Conservation (phyloP, 2,888 invertebrate genomes). For the Helleia helle region DNA sequence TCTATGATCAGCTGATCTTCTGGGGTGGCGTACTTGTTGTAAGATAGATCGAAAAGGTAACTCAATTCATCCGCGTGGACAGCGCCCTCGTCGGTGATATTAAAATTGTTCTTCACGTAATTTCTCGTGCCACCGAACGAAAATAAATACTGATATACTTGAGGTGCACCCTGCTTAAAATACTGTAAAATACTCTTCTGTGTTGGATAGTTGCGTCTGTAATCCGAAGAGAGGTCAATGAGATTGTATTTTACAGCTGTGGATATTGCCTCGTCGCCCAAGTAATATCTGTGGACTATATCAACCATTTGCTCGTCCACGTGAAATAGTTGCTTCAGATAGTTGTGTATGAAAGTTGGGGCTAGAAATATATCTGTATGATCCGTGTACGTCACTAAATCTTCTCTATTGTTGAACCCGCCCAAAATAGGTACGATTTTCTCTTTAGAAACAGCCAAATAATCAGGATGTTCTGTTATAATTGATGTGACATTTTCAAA, state of each 20-base stretch:
- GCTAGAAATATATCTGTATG: neutral
- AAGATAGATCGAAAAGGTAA: slow-evolving; percentile 6
- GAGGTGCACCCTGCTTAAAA: neutral
- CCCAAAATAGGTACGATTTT: neutral
- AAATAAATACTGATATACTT: slow-evolving; percentile 7
- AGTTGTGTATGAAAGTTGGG: neutral
- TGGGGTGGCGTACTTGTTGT: neutral
- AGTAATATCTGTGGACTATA: slow-evolving; percentile 1
- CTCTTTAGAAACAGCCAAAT: neutral
- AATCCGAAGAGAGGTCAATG: slow-evolving; percentile 6
- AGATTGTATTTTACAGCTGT: slow-evolving; percentile 1
- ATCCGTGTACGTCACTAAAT: neutral
- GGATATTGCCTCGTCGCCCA: slow-evolving; percentile 4
- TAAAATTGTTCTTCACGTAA: neutral
- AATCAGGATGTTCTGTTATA: neutral
- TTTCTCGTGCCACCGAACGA: slow-evolving; percentile 7
- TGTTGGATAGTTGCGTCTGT: slow-evolving; percentile 1
- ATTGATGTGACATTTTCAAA: neutral
- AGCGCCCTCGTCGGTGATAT: neutral
- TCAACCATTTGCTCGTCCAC: slow-evolving; percentile 2
- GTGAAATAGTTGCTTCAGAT: neutral
- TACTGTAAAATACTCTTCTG: slow-evolving; percentile 1
- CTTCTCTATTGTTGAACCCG: slow-evolving; percentile 4
- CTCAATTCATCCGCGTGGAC: slow-evolving; percentile 6
- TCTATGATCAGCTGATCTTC: slow-evolving; percentile 6